Percentiles rank a stretch among this genome's conserved stretches.
Evolutionary conservation across 2,888 invertebrate species (phyloP).

Genomic region (Athrips mouffetella): DNA sequence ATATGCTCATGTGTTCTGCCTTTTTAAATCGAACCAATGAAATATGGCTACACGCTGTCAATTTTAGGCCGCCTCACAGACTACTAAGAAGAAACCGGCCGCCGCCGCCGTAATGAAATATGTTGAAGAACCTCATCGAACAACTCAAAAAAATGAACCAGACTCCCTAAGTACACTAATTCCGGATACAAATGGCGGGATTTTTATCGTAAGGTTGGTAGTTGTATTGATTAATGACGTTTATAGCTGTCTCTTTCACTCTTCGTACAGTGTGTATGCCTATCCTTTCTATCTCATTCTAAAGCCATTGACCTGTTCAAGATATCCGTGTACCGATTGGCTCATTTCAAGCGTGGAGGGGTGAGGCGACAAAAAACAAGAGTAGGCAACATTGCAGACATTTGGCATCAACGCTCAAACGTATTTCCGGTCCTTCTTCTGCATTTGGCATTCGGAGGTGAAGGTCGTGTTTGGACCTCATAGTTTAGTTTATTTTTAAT

Average conservation of each 20-base stretch:
- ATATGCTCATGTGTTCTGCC: too few species aligned
- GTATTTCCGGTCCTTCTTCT: conserved; percentile 67
- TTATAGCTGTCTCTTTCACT: conserved; percentile 35
- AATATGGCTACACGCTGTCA: too few species aligned
- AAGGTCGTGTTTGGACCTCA: conserved; percentile 71
- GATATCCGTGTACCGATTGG: conserved; percentile 48
- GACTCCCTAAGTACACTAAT: conserved; percentile 1
- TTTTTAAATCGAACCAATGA: too few species aligned
- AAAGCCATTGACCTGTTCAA: conserved; percentile 59
- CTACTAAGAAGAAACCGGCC: too few species aligned
- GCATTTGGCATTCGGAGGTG: conserved; percentile 74
- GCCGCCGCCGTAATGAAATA: too few species aligned
- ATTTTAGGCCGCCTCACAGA: too few species aligned
- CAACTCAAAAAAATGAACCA: background rate
- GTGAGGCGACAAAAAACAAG: conserved; percentile 42
- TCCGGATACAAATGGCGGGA: conserved; percentile 33
- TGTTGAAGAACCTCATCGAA: background rate
- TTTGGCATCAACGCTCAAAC: conserved; percentile 59
- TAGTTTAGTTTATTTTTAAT: conserved; percentile 69
- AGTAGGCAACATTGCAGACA: conserved; percentile 49
- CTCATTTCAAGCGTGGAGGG: conserved; percentile 31
- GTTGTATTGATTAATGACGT: conserved; percentile 41
- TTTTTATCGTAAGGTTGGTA: conserved; percentile 43
- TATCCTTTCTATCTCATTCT: conserved; percentile 42
- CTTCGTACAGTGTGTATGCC: conserved; percentile 16